Evolutionary conservation across 2,113 vertebrate species (phyloP).

Genomic region (Caranx melampygus): DNA sequence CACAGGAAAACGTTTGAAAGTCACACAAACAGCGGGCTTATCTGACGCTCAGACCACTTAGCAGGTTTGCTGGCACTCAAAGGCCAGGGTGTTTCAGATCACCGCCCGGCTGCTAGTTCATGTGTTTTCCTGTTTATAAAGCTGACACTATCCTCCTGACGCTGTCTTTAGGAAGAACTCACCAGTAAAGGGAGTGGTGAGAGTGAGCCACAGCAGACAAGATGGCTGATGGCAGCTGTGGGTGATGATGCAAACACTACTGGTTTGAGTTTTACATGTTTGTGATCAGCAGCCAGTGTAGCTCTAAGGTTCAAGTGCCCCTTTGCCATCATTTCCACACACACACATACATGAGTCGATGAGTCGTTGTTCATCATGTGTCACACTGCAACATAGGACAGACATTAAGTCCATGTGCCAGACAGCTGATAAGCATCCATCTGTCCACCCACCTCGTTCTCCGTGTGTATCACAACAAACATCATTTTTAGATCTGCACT

Average conservation of each 20-base stretch:
- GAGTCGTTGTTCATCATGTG: not conserved
- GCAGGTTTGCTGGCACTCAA: conserved; percentile 16
- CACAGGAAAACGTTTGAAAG: conserved; percentile 20
- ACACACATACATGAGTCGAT: not conserved
- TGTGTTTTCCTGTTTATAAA: not conserved
- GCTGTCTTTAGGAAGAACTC: too few relatives aligned
- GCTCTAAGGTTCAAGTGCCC: too few relatives aligned
- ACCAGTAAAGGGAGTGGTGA: too few relatives aligned
- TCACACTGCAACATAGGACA: not conserved
- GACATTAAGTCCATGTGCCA: not conserved
- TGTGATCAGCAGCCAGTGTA: not conserved
- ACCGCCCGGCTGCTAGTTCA: not conserved
- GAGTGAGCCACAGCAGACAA: too few relatives aligned
- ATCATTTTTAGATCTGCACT: conserved; percentile 4
- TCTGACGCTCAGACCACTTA: conserved; percentile 12
- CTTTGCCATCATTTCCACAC: too few relatives aligned
- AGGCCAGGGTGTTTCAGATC: not conserved
- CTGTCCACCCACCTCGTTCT: not conserved
- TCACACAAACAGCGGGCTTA: conserved; percentile 14
- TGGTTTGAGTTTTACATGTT: not conserved
- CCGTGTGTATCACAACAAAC: not conserved
- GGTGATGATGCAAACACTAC: too few relatives aligned
- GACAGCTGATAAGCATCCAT: not conserved
- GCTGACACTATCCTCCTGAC: not conserved
- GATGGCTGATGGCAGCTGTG: too few relatives aligned